A percentile compares a stretch with the other conserved stretches of the same genome.
Evolutionary conservation across 2,113 vertebrate species (phyloP).

Genomic region (Colius striatus): DNA sequence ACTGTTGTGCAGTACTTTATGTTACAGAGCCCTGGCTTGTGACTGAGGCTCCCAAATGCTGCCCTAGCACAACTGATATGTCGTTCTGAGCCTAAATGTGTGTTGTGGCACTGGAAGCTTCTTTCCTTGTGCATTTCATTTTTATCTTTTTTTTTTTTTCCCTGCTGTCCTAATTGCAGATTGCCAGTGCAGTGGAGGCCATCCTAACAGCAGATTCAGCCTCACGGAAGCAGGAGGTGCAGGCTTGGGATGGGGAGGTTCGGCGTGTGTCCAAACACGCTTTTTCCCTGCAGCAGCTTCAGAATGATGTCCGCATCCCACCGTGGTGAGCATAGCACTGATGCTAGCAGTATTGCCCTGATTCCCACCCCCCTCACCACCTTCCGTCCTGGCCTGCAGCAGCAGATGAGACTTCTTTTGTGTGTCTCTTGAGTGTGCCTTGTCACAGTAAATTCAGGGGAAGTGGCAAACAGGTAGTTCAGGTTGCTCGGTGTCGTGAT

Average conservation of each 20-base stretch:
- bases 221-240: conserved; percentile 92
- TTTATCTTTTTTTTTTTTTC: neutral
- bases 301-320: conserved; percentile 92
- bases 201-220: conserved; percentile 94
- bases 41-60: neutral
- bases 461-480: neutral
- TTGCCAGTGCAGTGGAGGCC: conserved; percentile 89
- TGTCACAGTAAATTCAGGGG: neutral
- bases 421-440: neutral
- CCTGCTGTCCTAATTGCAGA: conserved; percentile 71
- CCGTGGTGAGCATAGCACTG: conserved; percentile 84
- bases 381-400: neutral
- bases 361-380: neutral
- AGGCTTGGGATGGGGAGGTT: conserved; percentile 97
- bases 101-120: neutral
- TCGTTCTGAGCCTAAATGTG: neutral
- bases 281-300: conserved; percentile 90
- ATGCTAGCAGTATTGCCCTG: neutral
- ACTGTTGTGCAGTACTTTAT: neutral
- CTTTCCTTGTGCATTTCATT: neutral
- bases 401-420: neutral
- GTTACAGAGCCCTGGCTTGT: neutral
- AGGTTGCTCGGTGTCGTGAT: neutral
- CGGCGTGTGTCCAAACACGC: conserved; percentile 93
- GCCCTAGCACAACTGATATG: neutral